These are phyloP conservation scores for Endomychus coccineus DNA, from an alignment of 2,888 invertebrate genomes.

Conservation along the genomic window DNA sequence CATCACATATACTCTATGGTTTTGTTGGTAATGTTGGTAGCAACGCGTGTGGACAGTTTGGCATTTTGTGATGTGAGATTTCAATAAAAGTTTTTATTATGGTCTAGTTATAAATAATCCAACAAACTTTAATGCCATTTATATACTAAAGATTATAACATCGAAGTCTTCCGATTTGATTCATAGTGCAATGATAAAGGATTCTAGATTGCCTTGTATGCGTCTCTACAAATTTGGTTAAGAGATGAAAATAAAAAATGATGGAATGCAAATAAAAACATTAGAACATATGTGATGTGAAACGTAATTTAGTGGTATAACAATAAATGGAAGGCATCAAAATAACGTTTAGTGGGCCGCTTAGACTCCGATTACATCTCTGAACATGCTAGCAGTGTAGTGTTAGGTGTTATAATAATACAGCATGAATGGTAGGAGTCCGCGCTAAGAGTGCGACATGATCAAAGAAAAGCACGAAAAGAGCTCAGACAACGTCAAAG, in stretches of 20 bases:
- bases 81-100: constrained; percentile 44
- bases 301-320: constrained; percentile 39
- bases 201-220: constrained; percentile 34
- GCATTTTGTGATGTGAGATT: constrained; percentile 47
- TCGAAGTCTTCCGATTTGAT: constrained; percentile 32
- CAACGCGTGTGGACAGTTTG: constrained; percentile 46
- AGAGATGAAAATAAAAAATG: constrained; percentile 46
- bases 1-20: no score
- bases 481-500: constrained; percentile 43
- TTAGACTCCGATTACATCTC: constrained; percentile 16
- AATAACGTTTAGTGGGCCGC: constrained; percentile 23
- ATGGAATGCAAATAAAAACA: constrained; percentile 47
- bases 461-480: constrained; percentile 47
- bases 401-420: constrained; percentile 32
- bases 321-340: constrained; percentile 34
- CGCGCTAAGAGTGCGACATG: constrained; percentile 40
- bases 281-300: constrained; percentile 46
- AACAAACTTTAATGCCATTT: constrained; percentile 36
- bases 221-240: constrained; percentile 44
- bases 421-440: constrained; percentile 39
- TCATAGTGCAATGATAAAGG: constrained; percentile 35
- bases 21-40: constrained; percentile 36
- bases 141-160: constrained; percentile 29
- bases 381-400: constrained; percentile 35
- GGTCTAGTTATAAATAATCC: constrained; percentile 37